Conservation (phyloP, 2,797 vertebrate species). For the Acanthiza pusilla region DNA sequence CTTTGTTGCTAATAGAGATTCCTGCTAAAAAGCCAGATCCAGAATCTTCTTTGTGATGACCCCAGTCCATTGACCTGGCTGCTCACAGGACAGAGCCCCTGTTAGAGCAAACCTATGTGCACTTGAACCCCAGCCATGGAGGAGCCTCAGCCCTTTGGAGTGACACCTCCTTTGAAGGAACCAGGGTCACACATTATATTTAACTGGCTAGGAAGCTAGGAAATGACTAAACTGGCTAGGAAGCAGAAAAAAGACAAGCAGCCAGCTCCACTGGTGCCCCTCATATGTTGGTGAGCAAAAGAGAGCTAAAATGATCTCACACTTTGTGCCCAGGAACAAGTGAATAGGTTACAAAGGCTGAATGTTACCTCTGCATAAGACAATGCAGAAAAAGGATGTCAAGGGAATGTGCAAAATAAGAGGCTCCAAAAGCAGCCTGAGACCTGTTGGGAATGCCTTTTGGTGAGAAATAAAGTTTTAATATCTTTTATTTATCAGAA, state of each 20-base stretch:
- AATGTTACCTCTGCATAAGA: not conserved
- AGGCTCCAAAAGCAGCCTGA: not conserved
- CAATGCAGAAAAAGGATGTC: not conserved
- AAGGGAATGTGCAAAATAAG: not conserved
- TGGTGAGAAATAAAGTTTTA: not conserved
- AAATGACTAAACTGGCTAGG: not conserved
- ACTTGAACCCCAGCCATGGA: rapidly evolving
- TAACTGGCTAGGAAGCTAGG: no score
- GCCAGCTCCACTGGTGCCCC: not conserved
- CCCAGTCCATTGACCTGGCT: not conserved
- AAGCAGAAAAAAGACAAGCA: not conserved
- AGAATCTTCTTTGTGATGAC: not conserved
- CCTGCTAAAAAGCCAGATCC: not conserved
- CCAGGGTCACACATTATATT: rapidly evolving
- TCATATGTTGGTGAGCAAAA: not conserved
- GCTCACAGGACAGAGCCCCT: not conserved
- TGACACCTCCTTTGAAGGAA: not conserved
- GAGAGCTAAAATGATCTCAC: not conserved
- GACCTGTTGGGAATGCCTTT: not conserved
- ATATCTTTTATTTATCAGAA: not conserved
- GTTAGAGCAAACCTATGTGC: not conserved
- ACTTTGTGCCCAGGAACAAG: not conserved
- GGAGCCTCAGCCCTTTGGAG: not conserved
- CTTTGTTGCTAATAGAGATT: not conserved
- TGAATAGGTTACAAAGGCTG: not conserved